Percentiles rank a stretch among this genome's conserved stretches.
Evolutionary conservation across 2,113 vertebrate species (phyloP).

Genomic region (Melospiza melodia): DNA sequence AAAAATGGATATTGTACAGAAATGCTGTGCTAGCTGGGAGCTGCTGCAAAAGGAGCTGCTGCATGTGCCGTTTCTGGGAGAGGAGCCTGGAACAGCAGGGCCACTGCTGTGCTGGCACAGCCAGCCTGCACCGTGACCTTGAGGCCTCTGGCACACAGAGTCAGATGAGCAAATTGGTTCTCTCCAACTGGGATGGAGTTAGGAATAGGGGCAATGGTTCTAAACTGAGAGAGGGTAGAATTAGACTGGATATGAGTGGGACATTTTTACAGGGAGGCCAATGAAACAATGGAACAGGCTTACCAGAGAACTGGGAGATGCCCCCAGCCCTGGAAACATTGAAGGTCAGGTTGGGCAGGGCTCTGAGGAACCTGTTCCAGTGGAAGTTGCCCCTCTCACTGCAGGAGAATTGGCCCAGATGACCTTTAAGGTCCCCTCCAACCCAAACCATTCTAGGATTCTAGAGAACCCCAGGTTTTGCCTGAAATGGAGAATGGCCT

Average conservation of each 20-base stretch:
- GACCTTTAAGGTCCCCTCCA: background rate
- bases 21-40: background rate
- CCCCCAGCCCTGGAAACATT: background rate
- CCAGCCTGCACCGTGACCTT: background rate
- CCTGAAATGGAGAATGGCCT: background rate
- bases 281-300: background rate
- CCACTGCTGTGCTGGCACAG: background rate
- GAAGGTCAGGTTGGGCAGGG: accelerated
- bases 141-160: background rate
- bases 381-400: background rate
- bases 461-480: background rate
- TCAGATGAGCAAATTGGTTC: background rate
- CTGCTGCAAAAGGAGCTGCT: background rate
- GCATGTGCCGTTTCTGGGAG: background rate
- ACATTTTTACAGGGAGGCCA: background rate
- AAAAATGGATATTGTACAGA: background rate
- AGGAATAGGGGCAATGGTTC: background rate
- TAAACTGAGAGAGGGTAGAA: background rate
- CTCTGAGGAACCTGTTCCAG: background rate
- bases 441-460: background rate
- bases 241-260: too few species aligned
- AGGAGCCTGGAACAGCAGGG: background rate
- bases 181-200: background rate
- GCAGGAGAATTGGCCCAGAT: background rate
- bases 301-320: background rate